Base-by-base conservation (phyloP, 2,797 vertebrate genomes). In the Protonibea diacanthus region DNA sequence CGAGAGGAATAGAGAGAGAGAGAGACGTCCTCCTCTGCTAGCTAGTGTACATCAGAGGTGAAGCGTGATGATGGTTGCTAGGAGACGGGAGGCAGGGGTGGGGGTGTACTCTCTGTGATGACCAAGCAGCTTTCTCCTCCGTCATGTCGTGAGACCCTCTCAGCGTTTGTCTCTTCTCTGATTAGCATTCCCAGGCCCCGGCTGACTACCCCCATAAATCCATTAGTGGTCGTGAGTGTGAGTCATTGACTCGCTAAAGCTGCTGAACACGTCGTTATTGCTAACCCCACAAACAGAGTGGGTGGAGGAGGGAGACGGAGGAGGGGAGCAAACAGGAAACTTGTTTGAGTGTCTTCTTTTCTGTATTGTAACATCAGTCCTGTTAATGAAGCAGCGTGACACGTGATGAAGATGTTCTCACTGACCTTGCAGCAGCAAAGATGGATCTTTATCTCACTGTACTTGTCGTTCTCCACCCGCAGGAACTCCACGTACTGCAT, bases 401-500 rank as follows among this genome's bases (percentile, higher is more conserved):
- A 27, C 18, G 11, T 68, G 21, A 80, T 42, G 10, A 27, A 51
- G 6, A 14, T 17, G 21, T 33, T 68, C 12, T 71, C 15, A 40
- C 10, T 60, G 17, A 74, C 21, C 14, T 49, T 13, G 25, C 2
- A 63, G 27, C 27, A 33, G 27, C 59, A 40, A 51, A 20, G 7
- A 44, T 61, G 7, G 44, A 25, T 58, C 10, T 49, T 59, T n/a
- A 68, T 25, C 27, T 67, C 20, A 23, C 68, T 73, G 23, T 76
- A 2, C 53, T 55, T 44, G 33, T 40, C 78, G 10, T 80, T 79
- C 45, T 91, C 23, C 83, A 25, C 80, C 95, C 94, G 57, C 95
- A 99, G 98, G 93, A 99, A 99, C 90, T 98, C 98, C 63, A 98
- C 98, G 0, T 99, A 99, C 89, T 99, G 98, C 94, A 98, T 99